These are phyloP conservation scores for Mastigias papua DNA, from an alignment of 30 jellyfish, hydroid and myxozoan genomes.

Conservation along the genomic window DNA sequence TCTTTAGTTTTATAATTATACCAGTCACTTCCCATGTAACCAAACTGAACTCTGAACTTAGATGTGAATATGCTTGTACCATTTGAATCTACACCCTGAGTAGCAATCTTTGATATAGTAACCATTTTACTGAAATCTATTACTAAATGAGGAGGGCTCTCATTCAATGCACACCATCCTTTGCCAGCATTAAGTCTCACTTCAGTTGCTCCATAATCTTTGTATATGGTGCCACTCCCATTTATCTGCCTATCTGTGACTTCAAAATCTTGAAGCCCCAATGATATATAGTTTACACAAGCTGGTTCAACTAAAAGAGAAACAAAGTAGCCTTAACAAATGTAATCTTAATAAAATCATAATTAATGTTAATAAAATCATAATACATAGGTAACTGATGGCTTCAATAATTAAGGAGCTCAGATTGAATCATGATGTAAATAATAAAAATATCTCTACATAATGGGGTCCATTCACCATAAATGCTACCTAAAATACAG, in stretches of 20 bases:
- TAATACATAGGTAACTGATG: too few relatives aligned
- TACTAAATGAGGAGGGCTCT: background rate
- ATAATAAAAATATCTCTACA: too few relatives aligned
- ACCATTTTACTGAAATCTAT: conserved; percentile 31
- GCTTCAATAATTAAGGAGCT: too few relatives aligned
- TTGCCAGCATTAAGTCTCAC: conserved; percentile 28
- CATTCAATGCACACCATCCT: conserved; percentile 56
- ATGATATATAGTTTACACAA: conserved; percentile 2
- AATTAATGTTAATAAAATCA: too few relatives aligned
- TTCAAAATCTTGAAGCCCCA: conserved; percentile 23
- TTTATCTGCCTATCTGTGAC: background rate
- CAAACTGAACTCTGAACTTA: conserved; percentile 19
- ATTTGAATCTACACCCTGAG: conserved; percentile 49
- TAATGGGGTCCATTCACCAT: too few relatives aligned
- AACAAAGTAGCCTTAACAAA: background rate
- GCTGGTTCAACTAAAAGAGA: conserved; percentile 8
- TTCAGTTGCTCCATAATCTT: conserved; percentile 24
- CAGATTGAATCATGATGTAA: too few relatives aligned
- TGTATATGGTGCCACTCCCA: background rate
- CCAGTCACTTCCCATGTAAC: conserved; percentile 30
- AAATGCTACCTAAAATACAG: too few relatives aligned
- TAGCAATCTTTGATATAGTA: conserved; percentile 43
- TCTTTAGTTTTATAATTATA: conserved; percentile 5
- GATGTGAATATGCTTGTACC: conserved; percentile 3
- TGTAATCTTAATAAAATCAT: too few relatives aligned